These are phyloP conservation scores for Tamandua tetradactyla DNA, from an alignment of 2,797 vertebrate genomes.

Conservation along the genomic window DNA sequence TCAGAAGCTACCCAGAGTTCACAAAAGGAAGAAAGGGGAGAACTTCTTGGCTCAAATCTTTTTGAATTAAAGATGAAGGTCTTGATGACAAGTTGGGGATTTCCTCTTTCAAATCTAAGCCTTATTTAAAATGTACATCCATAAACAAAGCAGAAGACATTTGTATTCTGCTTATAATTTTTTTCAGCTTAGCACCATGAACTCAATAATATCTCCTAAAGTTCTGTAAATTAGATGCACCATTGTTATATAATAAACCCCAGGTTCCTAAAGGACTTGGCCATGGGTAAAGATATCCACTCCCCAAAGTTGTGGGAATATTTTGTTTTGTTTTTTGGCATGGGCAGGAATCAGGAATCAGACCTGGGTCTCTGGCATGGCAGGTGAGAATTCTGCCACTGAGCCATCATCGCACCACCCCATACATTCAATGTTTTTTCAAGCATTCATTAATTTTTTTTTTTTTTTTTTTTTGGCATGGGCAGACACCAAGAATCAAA, in stretches of 20 bases:
- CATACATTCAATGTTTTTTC: too few relatives aligned
- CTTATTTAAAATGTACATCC: not conserved
- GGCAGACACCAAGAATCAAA: too few relatives aligned
- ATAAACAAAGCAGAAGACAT: not conserved
- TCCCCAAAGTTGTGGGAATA: not conserved
- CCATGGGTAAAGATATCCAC: not conserved
- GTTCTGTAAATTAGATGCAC: not conserved
- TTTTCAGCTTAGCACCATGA: not conserved
- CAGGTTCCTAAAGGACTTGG: not conserved
- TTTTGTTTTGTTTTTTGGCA: too few relatives aligned
- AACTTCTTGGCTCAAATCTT: not conserved
- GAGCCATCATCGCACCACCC: too few relatives aligned
- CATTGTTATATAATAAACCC: not conserved
- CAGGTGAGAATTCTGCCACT: too few relatives aligned
- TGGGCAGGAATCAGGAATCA: too few relatives aligned
- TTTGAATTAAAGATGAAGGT: not conserved
- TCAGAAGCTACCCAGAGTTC: not conserved
- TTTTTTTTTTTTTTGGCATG: too few relatives aligned
- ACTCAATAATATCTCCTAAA: not conserved
- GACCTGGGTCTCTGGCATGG: too few relatives aligned
- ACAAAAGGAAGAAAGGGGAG: not conserved
- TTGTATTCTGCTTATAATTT: not conserved
- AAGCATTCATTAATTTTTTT: too few relatives aligned
- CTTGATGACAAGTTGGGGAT: not conserved
- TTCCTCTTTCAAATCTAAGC: not conserved